Base-by-base conservation (phyloP, 2,888 invertebrate species). In the Acleris emargana region DNA sequence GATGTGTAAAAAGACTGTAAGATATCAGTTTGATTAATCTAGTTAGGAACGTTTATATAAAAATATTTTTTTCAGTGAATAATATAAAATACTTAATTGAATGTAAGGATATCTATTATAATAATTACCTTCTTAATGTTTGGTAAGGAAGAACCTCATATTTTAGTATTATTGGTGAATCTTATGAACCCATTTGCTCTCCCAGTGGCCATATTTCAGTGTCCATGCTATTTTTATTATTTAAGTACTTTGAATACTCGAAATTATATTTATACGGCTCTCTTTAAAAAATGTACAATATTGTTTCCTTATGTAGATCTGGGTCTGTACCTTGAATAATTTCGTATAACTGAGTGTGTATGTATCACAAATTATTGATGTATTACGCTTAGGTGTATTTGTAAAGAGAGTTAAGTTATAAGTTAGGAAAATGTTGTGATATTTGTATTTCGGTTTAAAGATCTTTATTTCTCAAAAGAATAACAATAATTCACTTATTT, bases 341-440 rank as follows among this genome's bases (percentile, higher is more conserved):
- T 75, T 84, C 83, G 80, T 81, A 73, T 72, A 68, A 71, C 67
- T 77, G 71, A 83, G 78, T 75, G 72, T 83, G 74, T 81, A 81
- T 82, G 76, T 83, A 83, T 80, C 75, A 78, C 77, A 79, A 86
- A 82, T 85, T 76, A 86, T 84, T 82, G 82, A 86, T 89, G 88
- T 88, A 88, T 77, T 83, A 82, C 70, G 76, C 71, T 89, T 87
- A 87, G 85, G 80, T 83, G 77, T 88, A 88, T 87, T 79, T 91
- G 88, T 91, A 91, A 90, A 90, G 84, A 88, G 80, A 84, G 78
- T 77, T 86, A 87, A 86, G 82, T 80, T 76, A 75, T 83, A 80
- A 72, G 73, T 90, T 91, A 91, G 89, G 81, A 82, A 88, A 91
- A 91, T 91, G 89, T 90, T 91, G 92, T 92, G 92, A 92, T 92